Base-by-base conservation (phyloP, 2,888 invertebrate species). In the Diarsia rubi region DNA sequence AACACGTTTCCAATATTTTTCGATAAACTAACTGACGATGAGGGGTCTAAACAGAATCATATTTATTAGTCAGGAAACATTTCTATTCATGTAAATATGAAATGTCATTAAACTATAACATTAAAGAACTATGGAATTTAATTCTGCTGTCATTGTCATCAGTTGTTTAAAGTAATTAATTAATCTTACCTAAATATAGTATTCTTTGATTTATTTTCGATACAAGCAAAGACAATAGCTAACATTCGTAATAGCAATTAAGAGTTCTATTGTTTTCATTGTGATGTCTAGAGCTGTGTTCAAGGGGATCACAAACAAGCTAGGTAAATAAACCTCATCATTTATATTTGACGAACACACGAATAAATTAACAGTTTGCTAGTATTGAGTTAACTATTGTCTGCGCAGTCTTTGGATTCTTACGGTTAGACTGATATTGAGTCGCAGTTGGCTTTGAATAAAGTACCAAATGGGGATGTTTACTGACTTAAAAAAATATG, bases 221-320 rank as follows among this genome's bases (percentile, higher is more conserved):
- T 49, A 14, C 31, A 74, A 45, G 21, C 49, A 37, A 21, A 62
- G 27, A 63, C 57, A 42, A 64, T 64, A 5, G 64, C 60, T 59
- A 42, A 52, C 24, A 57, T 68, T 69, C 24, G 31, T 49, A 52
- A 52, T 31, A 69, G 37, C 82, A 78, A 79, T 78, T 77, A 77
- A 64, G 57, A 64, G 59, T 64, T 82, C 78, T 27, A 82, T 79
- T 78, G 52, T 52, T 52, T 37, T 69, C 57, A 82, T 64, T 82
- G 45, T 59, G 14, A n/a, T 31, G 57, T 77, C 63, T 47, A 82
- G 63, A 52, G 14, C 60, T 66, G 31, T 75, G 24, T 64, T 65
- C n/a, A 24, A 68, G 78, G 3, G 57, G n/a, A 64, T 79, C 69
- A 60, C 82, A 78, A 82, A 69, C 57, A 79, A 64, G 21, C 11